Percentiles rank a stretch among this genome's conserved stretches.
These are phyloP conservation scores for Galendromus occidentalis DNA, from an alignment of 1,140 invertebrate genomes.

Conservation along the genomic window DNA sequence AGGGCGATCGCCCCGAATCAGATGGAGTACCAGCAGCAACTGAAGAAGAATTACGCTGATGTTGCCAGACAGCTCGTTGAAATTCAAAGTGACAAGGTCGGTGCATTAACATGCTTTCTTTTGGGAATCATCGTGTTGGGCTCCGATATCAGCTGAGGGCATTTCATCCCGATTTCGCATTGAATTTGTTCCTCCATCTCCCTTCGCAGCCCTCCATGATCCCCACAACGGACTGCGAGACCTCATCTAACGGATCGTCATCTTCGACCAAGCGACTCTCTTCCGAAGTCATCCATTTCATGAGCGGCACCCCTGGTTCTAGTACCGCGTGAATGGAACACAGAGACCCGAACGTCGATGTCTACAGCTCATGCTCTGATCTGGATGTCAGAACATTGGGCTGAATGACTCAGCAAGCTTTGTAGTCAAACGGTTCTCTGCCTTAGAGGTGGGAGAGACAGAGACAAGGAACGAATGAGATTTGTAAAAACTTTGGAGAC, in stretches of 20 bases:
- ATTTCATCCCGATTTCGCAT: neutral
- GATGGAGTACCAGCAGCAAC: constrained; percentile 63
- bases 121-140: constrained; percentile 22
- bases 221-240: neutral
- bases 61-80: constrained; percentile 50
- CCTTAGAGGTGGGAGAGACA: no score
- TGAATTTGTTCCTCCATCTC: neutral
- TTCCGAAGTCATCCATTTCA: constrained; percentile 21
- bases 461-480: no score
- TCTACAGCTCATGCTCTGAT: no score
- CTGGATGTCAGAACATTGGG: no score
- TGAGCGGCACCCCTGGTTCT: constrained; percentile 20
- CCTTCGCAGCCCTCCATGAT: constrained; percentile 9
- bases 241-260: constrained; percentile 9
- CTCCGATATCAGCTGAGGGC: no score
- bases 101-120: constrained; percentile 9
- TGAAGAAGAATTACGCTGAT: constrained; percentile 64
- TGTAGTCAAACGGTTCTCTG: no score
- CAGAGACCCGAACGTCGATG: no score
- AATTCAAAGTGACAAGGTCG: constrained; percentile 19
- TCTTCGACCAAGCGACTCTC: constrained; percentile 18
- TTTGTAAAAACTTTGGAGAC: no score
- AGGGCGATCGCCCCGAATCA: constrained; percentile 64
- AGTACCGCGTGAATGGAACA: constrained; percentile 15
- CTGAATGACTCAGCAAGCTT: no score